Evolutionary conservation across 2,113 vertebrate species (phyloP), one percentile per base, ranked within the genome.

Genomic region (Orthonyx spaldingii): DNA sequence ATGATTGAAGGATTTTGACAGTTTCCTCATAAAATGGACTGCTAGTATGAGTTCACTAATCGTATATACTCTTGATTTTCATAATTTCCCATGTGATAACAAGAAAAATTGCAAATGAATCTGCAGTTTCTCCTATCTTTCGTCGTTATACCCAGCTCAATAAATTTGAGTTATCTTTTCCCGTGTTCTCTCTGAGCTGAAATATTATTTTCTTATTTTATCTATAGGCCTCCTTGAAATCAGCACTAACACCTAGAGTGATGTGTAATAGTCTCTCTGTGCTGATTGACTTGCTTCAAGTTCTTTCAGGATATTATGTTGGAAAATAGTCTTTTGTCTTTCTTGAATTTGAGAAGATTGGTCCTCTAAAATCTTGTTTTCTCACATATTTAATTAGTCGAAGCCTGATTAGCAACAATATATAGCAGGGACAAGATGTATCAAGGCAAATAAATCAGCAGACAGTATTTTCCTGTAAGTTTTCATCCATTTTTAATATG

Each of bases 61-160:
- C 32, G 50, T 23, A 44, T 75, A 85, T 82, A 85, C 42, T 19
- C 71, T 60, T 64, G 44, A 57, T 87, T 94, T 89, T 93, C 80
- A 41, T 87, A 81, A 87, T 93, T 90, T 88, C 79, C 59, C 65
- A 68, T 72, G 49, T 49, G 44, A 92, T 60, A 85, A 76, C 26
- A 82, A 80, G 57, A 90, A 90, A 93, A 97, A 94, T 28, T 83
- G 49, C 57, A 90, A 91, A 97, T 71, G 17, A 89, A 91, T n/a
- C 57, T 72, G 44, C 30, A 59, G 60, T n/a, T 89, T 77, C 49
- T 89, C 72, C 33, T 8, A 84, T 69, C 23, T 91, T 92, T 69
- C 42, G 23, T 89, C 21, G 2, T 66, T 82, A 82, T 33, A 61
- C 21, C 14, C 61, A 27, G 33, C 42, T 84, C 60, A 89, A 95